Evolutionary conservation across 2,888 invertebrate species (phyloP).

Genomic region (Drosophila hawaiiensis): DNA sequence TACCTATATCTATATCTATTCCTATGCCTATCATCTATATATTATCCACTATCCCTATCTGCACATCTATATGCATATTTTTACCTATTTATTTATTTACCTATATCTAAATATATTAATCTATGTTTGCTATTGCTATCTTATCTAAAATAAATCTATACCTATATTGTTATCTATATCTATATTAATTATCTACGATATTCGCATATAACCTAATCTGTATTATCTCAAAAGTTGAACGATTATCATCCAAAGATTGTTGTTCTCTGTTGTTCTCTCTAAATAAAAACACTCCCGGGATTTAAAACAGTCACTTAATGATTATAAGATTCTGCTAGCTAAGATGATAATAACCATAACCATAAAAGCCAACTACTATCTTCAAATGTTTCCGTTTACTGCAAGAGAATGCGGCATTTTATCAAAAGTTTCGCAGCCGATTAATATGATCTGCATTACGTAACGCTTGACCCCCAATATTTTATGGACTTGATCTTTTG

Average conservation of each 20-base stretch:
- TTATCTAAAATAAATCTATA: not conserved
- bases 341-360: not conserved
- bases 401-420: not conserved
- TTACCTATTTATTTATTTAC: not conserved
- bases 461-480: conserved; percentile 36
- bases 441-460: conserved; percentile 2
- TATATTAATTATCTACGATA: not conserved
- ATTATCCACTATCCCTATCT: not conserved
- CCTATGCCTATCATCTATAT: not conserved
- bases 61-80: not conserved
- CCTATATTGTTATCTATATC: not conserved
- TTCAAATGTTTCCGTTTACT: not conserved
- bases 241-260: not conserved
- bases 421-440: not conserved
- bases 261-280: not conserved
- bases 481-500: not conserved
- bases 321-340: not conserved
- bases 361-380: not conserved
- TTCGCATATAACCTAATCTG: not conserved
- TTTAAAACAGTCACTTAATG: not conserved
- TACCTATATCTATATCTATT: not conserved
- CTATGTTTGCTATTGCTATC: not conserved
- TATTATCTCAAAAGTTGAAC: not conserved
- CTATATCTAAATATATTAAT: not conserved
- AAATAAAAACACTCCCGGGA: not conserved